Percentiles rank a stretch among this genome's conserved stretches.
phyloP scores from a whole-genome alignment of 2,888 invertebrate genomes.

The Trachelus stipa region DNA sequence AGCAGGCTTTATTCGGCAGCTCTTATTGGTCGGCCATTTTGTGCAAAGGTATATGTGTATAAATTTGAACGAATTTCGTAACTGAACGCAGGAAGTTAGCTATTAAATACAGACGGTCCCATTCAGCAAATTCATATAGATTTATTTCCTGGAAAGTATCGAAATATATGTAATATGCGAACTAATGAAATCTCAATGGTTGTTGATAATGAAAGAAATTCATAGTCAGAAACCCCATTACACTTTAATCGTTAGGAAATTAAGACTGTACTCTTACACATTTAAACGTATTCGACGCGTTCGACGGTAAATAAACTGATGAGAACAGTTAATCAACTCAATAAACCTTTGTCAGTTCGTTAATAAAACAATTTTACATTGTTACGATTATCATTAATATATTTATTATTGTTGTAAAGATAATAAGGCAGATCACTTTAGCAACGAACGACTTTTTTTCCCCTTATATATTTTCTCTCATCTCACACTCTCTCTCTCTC shows the following conservation, averaged over 20 bases:
- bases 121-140: not conserved
- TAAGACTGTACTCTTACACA: not conserved
- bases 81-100: not conserved
- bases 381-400: not conserved
- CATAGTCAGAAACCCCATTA: not conserved
- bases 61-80: not conserved
- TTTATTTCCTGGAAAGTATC: not conserved
- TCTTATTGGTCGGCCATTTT: not conserved
- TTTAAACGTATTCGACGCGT: not conserved
- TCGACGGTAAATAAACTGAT: not conserved
- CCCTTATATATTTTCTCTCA: not conserved
- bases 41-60: not conserved
- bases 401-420: not conserved
- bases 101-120: not conserved
- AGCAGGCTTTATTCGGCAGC: not conserved
- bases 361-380: not conserved
- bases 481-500: not conserved
- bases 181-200: not conserved
- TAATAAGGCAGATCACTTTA: not conserved
- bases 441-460: not conserved
- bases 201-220: not conserved
- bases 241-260: not conserved
- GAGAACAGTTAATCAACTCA: not conserved
- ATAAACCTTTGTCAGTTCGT: not conserved
- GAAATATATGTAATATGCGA: not conserved